Percentiles rank a stretch among this genome's conserved stretches.
Conservation (phyloP, 2,113 vertebrate species). For the Syngnathus scovelli region DNA sequence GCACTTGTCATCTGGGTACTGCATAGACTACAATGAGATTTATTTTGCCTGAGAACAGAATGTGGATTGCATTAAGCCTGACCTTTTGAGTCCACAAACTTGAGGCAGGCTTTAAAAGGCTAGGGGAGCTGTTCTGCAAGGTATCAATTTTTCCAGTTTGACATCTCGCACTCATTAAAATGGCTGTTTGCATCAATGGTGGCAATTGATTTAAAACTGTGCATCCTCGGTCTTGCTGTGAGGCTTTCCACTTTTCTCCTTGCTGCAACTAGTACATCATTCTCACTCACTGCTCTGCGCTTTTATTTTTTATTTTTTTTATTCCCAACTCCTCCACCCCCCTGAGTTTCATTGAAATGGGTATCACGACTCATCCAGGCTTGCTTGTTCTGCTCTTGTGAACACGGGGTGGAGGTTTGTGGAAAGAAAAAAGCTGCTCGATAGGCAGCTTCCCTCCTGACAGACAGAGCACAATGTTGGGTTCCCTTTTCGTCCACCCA, state of each 20-base stretch:
- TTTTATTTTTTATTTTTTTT: constrained; percentile 4
- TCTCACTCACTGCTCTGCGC: constrained; percentile 24
- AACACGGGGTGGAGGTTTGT: constrained; percentile 58
- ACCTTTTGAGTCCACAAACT: neutral
- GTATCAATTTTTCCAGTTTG: neutral
- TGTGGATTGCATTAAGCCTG: neutral
- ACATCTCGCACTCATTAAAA: neutral
- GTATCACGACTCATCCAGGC: constrained; percentile 67
- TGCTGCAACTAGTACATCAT: constrained; percentile 25
- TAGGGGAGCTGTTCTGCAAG: neutral
- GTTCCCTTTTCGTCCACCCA: constrained; percentile 19
- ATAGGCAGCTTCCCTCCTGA: constrained; percentile 11
- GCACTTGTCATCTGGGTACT: neutral
- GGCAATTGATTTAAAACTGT: constrained; percentile 15
- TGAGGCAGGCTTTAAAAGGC: neutral
- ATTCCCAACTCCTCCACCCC: constrained; percentile 18
- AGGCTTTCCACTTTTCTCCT: constrained; percentile 18
- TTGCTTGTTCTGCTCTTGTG: constrained; percentile 55
- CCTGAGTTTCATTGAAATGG: constrained; percentile 64
- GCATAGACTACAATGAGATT: neutral
- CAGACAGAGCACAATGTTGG: constrained; percentile 4
- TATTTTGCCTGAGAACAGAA: neutral
- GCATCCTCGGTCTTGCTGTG: constrained; percentile 3
- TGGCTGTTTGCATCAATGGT: neutral
- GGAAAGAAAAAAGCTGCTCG: constrained; percentile 28